Evolutionary conservation across 1,140 invertebrate genomes (phyloP).

Genomic region (Ditylenchus dipsaci): DNA sequence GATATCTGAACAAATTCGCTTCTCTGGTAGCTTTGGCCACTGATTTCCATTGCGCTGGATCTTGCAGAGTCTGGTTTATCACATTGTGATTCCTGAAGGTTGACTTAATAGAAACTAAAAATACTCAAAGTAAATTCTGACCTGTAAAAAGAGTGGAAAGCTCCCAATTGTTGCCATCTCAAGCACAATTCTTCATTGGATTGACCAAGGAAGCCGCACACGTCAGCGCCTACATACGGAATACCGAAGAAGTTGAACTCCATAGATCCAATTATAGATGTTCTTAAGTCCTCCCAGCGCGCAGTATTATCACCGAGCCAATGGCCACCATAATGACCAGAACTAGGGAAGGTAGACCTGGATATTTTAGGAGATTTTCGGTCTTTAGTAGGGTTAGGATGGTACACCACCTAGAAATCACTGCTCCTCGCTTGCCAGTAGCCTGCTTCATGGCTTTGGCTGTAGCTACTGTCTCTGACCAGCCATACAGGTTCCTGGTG

Average conservation of each 20-base stretch:
- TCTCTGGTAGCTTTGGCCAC: conserved; percentile 53
- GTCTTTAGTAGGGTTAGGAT: no score
- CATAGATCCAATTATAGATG: conserved; percentile 58
- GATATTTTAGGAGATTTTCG: no score
- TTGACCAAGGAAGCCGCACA: conserved; percentile 59
- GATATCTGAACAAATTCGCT: conserved; percentile 54
- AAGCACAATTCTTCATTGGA: conserved; percentile 58
- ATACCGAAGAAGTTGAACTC: conserved; percentile 77
- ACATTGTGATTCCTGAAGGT: conserved; percentile 50
- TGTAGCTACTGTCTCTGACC: conserved; percentile 71
- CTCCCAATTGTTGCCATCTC: conserved; percentile 51
- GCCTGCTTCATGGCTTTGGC: conserved; percentile 61
- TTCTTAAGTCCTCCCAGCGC: conserved; percentile 61
- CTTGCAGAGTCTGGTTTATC: conserved; percentile 33
- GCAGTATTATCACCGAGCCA: conserved; percentile 77
- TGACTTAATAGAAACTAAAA: neutral
- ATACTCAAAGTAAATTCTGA: conserved; percentile 10
- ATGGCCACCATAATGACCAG: conserved; percentile 76
- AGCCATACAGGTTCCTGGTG: conserved; percentile 76
- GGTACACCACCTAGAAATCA: conserved; percentile 44
- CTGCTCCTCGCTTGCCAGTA: conserved; percentile 46
- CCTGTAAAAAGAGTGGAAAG: conserved; percentile 43
- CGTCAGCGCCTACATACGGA: conserved; percentile 56
- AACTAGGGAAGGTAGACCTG: conserved; percentile 65
- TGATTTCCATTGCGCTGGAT: conserved; percentile 51